Evolutionary conservation across 1,140 invertebrate species (phyloP), one percentile per base, ranked within the genome.

Genomic region (Zelostemma sp.): DNA sequence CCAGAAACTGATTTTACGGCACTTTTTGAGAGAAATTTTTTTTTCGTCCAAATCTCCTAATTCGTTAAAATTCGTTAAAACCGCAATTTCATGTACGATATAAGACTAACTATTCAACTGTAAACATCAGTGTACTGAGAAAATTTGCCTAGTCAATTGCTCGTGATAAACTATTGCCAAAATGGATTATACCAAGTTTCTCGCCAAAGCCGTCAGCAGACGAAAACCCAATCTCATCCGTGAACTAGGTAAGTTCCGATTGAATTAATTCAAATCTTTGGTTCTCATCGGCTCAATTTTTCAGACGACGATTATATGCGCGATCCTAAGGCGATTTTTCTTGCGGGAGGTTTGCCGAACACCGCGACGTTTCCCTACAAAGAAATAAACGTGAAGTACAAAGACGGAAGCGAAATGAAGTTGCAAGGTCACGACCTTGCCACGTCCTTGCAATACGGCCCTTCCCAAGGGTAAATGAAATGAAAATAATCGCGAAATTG

Each of bases 281-380:
- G 18, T 1, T 38, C 8, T 25, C 8, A 25, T 4, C 3, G 21
- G 3, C 3, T 25, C 21, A 25, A 25, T 25, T 25, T 25, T 8
- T 1, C 14, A 78, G 74, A 72, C 16, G 66, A 57, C 57, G 79
- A 88, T 14, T 89, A 90, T 65, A 80, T 86, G 43, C 85, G 87
- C 25, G 86, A 88, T 35, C 89, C 89, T 18, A 84, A 88, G 12
- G 80, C 89, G 38, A 89, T 94, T 17, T 91, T 88, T 5, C 81
- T 95, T 11, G 92, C 91, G 0, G 89, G 90, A 50, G 93, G 93
- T 1, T 88, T 93, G n/a, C n/a, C n/a, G n/a, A n/a, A n/a, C n/a
- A n/a, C n/a, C n/a, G n/a, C n/a, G n/a, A n/a, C n/a, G n/a, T 94
- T 93, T 78, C 93, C 93, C 0, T 91, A 92, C 72, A 83, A 87